These are phyloP conservation scores for Zosterops hypoxanthus DNA, from an alignment of 2,113 vertebrate genomes.

Conservation along the genomic window DNA sequence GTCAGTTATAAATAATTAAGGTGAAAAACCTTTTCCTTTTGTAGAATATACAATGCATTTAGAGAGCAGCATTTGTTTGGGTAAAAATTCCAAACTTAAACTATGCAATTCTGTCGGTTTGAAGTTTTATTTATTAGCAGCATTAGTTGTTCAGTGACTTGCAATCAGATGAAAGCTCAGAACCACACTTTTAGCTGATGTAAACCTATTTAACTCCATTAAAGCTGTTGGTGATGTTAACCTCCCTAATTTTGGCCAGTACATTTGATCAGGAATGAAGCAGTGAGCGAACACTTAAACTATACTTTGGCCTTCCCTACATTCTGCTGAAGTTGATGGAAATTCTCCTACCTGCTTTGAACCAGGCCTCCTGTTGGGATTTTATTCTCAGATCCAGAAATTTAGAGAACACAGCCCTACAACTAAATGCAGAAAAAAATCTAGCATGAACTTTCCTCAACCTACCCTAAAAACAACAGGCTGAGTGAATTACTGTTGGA, in stretches of 20 bases:
- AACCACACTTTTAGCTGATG: neutral
- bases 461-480: neutral
- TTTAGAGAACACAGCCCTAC: neutral
- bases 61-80: neutral
- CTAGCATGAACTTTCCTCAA: neutral
- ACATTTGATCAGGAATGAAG: neutral
- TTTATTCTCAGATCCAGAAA: neutral
- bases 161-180: neutral
- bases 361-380: neutral
- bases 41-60: neutral
- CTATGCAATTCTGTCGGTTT: neutral
- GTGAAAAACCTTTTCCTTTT: neutral
- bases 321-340: neutral
- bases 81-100: neutral
- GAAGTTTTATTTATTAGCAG: neutral
- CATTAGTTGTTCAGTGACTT: neutral
- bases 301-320: neutral
- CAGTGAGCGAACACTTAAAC: neutral
- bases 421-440: neutral
- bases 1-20: constrained; percentile 16
- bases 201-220: neutral
- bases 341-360: neutral
- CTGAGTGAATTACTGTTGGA: neutral
- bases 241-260: neutral
- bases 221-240: neutral